A percentile compares a stretch with the other conserved stretches of the same genome.
Evolutionary conservation across 2,113 vertebrate genomes (phyloP).

Genomic region (Tetrax tetrax): DNA sequence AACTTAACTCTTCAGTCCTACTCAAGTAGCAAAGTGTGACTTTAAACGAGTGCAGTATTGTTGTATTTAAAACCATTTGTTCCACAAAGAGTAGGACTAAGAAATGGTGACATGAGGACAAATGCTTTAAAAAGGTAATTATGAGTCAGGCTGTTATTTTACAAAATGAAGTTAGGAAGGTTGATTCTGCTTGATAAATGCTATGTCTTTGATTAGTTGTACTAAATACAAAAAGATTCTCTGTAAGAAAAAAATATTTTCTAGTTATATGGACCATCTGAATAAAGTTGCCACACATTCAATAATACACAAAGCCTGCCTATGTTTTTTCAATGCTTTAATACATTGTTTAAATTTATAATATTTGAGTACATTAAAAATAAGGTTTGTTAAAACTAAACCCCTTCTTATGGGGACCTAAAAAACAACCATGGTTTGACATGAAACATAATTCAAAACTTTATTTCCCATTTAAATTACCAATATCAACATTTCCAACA

Average conservation of each 20-base stretch:
- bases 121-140: neutral
- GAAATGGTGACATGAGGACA: neutral
- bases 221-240: neutral
- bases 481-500: neutral
- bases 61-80: constrained; percentile 33
- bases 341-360: neutral
- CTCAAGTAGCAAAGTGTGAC: neutral
- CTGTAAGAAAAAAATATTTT: neutral
- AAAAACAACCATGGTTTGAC: neutral
- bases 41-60: neutral
- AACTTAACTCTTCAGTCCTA: neutral
- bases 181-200: neutral
- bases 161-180: neutral
- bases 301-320: neutral
- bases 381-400: neutral
- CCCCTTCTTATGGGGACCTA: neutral
- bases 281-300: neutral
- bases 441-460: neutral
- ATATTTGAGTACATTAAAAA: neutral
- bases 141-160: neutral
- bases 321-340: neutral
- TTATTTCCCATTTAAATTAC: neutral
- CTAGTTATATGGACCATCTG: neutral
- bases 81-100: neutral
- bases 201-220: neutral